phyloP scores from a whole-genome alignment of 1,140 invertebrate species.

The Vanessa atalanta region DNA sequence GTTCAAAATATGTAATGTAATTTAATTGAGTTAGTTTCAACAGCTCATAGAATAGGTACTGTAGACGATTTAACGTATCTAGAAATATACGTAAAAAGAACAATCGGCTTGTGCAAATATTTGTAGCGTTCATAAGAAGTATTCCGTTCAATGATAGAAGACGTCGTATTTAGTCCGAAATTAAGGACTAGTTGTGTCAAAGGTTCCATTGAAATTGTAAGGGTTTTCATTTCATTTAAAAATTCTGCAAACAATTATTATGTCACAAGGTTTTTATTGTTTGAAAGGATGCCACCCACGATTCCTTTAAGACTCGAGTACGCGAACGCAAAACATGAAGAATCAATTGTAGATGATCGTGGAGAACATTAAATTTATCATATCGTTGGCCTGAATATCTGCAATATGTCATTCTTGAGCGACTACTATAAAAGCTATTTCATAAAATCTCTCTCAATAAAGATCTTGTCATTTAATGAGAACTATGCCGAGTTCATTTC shows the following conservation, averaged over 20 bases:
- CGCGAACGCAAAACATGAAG: background rate
- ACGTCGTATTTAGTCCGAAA: constrained; percentile 25
- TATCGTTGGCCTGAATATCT: background rate
- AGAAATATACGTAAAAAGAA: constrained; percentile 43
- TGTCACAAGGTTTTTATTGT: background rate
- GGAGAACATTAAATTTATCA: background rate
- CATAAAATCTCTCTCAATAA: no score
- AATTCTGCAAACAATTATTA: background rate
- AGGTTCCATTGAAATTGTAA: constrained; percentile 1
- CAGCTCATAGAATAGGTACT: constrained; percentile 47
- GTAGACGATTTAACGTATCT: constrained; percentile 35
- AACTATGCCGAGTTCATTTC: no score
- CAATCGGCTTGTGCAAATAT: constrained; percentile 58
- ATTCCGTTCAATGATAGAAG: constrained; percentile 18
- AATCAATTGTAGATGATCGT: background rate
- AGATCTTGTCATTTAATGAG: no score
- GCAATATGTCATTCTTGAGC: background rate
- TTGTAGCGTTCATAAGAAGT: constrained; percentile 33
- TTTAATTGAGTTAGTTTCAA: constrained; percentile 48
- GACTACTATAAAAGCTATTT: no score
- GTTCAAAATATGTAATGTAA: constrained; percentile 36
- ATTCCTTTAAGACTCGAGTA: constrained; percentile 5
- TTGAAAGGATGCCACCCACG: background rate
- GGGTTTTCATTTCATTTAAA: background rate
- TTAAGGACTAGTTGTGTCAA: constrained; percentile 12